phyloP scores from a whole-genome alignment of 2,888 invertebrate species.

The Nemotelus nigrinus region DNA sequence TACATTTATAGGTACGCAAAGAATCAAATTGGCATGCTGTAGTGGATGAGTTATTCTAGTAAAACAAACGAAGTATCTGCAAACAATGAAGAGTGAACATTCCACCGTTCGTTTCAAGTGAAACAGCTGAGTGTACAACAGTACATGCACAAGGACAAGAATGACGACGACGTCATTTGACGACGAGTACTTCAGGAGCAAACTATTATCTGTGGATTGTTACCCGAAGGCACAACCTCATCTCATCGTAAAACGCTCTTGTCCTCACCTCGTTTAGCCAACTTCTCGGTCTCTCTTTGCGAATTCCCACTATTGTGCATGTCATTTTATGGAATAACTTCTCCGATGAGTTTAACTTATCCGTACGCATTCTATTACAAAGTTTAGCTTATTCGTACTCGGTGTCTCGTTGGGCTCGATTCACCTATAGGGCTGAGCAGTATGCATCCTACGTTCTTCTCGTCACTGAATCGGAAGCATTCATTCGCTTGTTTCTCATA shows the following conservation, averaged over 20 bases:
- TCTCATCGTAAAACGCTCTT: background rate
- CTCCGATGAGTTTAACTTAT: slow-evolving; percentile 40
- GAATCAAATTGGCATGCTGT: background rate
- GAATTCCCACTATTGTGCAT: slow-evolving; percentile 28
- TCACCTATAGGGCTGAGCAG: no score
- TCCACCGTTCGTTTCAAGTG: slow-evolving; percentile 12
- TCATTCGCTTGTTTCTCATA: background rate
- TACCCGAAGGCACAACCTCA: slow-evolving; percentile 14
- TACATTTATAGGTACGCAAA: background rate
- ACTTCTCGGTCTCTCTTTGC: background rate
- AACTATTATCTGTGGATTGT: slow-evolving; percentile 39
- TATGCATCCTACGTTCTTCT: no score
- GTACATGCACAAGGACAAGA: background rate
- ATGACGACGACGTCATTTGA: background rate
- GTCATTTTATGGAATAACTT: slow-evolving; percentile 42
- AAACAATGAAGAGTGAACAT: slow-evolving; percentile 21
- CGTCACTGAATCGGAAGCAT: no score
- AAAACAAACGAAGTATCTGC: slow-evolving; percentile 15
- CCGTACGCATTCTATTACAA: slow-evolving; percentile 40
- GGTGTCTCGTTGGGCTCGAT: background rate
- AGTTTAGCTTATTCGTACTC: slow-evolving; percentile 10
- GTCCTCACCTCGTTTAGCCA: background rate
- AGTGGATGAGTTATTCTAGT: background rate
- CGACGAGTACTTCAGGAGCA: slow-evolving; percentile 17
- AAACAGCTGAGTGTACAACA: background rate